phyloP scores from a whole-genome alignment of 2,888 invertebrate genomes.

The Amblyjoppa proteus region DNA sequence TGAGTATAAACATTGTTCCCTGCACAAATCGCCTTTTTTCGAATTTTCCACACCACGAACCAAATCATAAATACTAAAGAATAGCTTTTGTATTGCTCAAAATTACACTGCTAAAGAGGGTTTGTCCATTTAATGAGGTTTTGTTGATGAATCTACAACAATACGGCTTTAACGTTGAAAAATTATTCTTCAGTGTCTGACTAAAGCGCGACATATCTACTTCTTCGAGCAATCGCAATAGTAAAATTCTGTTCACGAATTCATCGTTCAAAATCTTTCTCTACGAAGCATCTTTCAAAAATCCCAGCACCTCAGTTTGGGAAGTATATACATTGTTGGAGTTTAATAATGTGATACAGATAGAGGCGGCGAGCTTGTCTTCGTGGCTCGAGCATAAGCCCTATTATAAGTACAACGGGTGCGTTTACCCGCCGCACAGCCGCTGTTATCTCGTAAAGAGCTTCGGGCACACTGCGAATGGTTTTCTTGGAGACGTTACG shows the following conservation, averaged over 20 bases:
- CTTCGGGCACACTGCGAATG: neutral
- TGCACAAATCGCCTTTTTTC: neutral
- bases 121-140: too few relatives aligned
- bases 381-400: neutral
- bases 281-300: neutral
- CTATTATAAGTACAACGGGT: neutral
- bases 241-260: neutral
- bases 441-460: constrained; percentile 25
- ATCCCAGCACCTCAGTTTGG: neutral
- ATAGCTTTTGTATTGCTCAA: neutral
- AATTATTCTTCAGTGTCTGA: constrained; percentile 3
- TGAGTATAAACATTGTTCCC: neutral
- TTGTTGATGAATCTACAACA: neutral
- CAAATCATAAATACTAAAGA: neutral
- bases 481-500: constrained; percentile 7
- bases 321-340: neutral
- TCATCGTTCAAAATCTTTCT: neutral
- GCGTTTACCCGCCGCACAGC: neutral
- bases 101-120: too few relatives aligned
- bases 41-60: neutral
- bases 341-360: constrained; percentile 22
- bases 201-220: constrained; percentile 12
- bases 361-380: constrained; percentile 13
- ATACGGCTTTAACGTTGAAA: neutral
- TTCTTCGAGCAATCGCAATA: neutral